Base-by-base conservation (phyloP, 2,113 vertebrate genomes). In the Boulengeromyrus knoepffleri region DNA sequence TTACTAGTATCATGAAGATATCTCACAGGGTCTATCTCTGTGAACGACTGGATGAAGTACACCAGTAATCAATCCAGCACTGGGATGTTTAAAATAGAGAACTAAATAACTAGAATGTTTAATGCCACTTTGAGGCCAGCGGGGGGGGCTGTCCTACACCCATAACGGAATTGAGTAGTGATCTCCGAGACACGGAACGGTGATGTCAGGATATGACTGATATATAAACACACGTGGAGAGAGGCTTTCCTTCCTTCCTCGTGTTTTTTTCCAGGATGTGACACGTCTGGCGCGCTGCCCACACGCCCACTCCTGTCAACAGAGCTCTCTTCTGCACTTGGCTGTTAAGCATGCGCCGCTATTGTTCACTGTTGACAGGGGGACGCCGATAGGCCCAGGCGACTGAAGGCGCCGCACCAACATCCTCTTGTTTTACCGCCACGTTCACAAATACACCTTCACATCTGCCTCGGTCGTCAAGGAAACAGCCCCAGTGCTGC, bases 171-270 rank as follows among this genome's bases (percentile, higher is more conserved):
- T 1, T 31, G n/a, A n/a, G 45, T n/a, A 49, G 21, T 50, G 50
- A 50, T 39, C 15, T 52, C 53, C 7, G 87, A 31, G 19, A 17
- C 53, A 31, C 6, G 31, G 27, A 17, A 88, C 42, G 45, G 50
- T 39, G 27, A 62, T 8, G 49, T 8, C 46, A 31, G 6, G 45
- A 52, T 19, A 45, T 58, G 53, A 62, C 7, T 62, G 50, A 45
- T 58, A 27, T 62, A 39, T 66, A 66, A 88, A 88, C 56, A 70
- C 58, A 88, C 53, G 27, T 52, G 12, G 9, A 45, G 13, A 88
- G 31, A n/a, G 10, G 88, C 56, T 45, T 88, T 70, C 88, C 88
- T 88, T 88, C 58, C 88, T 70, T 88, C 87, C 53, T 42, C 15
- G 5, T 70, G 5, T 88, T 88, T 70, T 24, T 70, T 70, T 7